A percentile compares a stretch with the other conserved stretches of the same genome.
phyloP scores from a whole-genome alignment of 2,797 vertebrate genomes.

The Petrocephalus sullivani region DNA sequence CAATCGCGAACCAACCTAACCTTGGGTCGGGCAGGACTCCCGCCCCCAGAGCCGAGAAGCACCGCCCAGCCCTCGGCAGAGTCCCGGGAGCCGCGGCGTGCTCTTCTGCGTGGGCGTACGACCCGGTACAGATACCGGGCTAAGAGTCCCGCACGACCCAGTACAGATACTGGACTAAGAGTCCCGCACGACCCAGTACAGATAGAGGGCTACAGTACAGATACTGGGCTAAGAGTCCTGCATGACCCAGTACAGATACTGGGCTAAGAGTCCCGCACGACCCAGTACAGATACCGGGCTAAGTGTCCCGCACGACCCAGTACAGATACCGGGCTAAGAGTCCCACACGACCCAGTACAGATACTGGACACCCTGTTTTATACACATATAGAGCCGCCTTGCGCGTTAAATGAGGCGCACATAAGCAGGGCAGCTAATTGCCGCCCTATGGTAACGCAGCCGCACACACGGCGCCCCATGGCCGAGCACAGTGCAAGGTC shows the following conservation, averaged over 20 bases:
- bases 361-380: background rate
- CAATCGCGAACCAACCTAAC: slow-evolving; percentile 71
- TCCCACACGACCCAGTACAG: no score
- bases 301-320: no score
- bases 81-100: background rate
- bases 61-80: slow-evolving; percentile 28
- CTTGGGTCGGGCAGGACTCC: slow-evolving; percentile 61
- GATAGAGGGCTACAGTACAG: no score
- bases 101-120: background rate
- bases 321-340: no score
- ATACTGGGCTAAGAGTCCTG: no score
- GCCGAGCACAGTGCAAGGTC: background rate
- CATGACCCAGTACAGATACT: no score
- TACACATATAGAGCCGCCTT: background rate
- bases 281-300: no score
- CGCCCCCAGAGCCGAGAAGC: slow-evolving; percentile 49
- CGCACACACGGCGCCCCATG: background rate
- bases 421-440: background rate
- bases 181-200: no score
- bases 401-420: background rate
- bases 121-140: background rate
- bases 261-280: no score
- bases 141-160: background rate
- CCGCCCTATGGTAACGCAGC: background rate
- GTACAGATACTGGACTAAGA: background rate